These are phyloP conservation scores for Papilio machaon DNA, from an alignment of 1,140 invertebrate species.

Conservation along the genomic window DNA sequence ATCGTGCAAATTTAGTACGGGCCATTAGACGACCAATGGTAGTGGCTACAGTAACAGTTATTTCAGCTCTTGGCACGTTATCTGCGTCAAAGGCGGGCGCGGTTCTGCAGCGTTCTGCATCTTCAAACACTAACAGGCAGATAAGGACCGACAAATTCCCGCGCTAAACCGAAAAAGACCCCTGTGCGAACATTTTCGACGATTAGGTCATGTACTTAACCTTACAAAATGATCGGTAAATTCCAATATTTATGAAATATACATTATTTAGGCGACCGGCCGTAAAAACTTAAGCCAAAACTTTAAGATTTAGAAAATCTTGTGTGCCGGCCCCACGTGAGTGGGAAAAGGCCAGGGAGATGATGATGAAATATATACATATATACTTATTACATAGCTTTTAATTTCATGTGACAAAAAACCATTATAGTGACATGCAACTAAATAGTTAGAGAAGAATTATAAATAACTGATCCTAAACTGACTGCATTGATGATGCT, in stretches of 20 bases:
- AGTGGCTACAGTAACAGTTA: conserved; percentile 51
- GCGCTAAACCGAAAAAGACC: conserved; percentile 23
- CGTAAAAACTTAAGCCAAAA: no score
- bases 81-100: conserved; percentile 51
- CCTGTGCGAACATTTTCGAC: conserved; percentile 13
- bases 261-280: no score
- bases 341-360: no score
- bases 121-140: conserved; percentile 26
- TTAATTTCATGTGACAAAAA: no score
- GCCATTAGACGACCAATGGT: conserved; percentile 42
- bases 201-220: not conserved
- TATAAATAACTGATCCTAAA: no score
- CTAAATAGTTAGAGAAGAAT: no score
- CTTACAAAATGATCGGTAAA: not conserved
- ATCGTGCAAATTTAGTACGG: not conserved
- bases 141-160: conserved; percentile 31
- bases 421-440: no score
- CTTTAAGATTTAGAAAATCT: no score
- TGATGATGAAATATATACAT: no score
- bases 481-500: no score
- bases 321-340: no score
- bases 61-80: conserved; percentile 65
- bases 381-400: no score
- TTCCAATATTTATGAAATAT: not conserved
- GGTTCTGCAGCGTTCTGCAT: conserved; percentile 37